Evolutionary conservation across 1,140 invertebrate species (phyloP).

Genomic region (Penaeus japonicus): DNA sequence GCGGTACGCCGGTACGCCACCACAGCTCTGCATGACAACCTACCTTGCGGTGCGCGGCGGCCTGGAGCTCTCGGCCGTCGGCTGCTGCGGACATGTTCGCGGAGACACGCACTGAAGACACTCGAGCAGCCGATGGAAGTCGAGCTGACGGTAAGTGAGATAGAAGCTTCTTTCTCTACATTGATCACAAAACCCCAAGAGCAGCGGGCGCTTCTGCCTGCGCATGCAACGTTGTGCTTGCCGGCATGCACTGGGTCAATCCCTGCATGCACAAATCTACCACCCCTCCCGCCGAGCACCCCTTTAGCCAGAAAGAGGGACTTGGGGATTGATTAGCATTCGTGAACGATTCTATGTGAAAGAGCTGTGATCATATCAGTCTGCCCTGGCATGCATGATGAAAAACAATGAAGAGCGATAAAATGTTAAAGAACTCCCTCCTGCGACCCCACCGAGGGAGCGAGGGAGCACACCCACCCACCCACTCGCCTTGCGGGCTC

Average conservation of each 20-base stretch:
- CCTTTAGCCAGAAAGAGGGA: background rate
- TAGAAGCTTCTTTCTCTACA: constrained; percentile 39
- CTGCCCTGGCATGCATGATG: too few species aligned
- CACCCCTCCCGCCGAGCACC: constrained; percentile 42
- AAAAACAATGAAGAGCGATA: constrained; percentile 11
- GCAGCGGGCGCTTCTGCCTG: constrained; percentile 41
- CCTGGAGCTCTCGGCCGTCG: background rate
- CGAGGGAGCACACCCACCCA: constrained; percentile 32
- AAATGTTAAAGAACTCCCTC: constrained; percentile 7
- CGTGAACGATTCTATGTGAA: too few species aligned
- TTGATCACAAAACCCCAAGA: constrained; percentile 46
- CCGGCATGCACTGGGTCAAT: constrained; percentile 54
- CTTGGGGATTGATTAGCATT: too few species aligned
- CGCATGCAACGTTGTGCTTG: constrained; percentile 53
- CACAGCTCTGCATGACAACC: constrained; percentile 41
- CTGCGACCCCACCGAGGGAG: constrained; percentile 2
- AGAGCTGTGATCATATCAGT: too few species aligned
- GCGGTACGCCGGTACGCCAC: background rate
- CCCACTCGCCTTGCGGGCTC: constrained; percentile 39
- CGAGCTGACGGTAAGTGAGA: constrained; percentile 23
- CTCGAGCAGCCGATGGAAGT: constrained; percentile 25
- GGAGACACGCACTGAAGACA: constrained; percentile 15
- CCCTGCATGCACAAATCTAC: constrained; percentile 53
- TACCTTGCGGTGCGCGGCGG: constrained; percentile 29
- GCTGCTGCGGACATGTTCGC: constrained; percentile 1